Conservation (phyloP, 2,797 vertebrate species). For the Scolopax rusticola region DNA sequence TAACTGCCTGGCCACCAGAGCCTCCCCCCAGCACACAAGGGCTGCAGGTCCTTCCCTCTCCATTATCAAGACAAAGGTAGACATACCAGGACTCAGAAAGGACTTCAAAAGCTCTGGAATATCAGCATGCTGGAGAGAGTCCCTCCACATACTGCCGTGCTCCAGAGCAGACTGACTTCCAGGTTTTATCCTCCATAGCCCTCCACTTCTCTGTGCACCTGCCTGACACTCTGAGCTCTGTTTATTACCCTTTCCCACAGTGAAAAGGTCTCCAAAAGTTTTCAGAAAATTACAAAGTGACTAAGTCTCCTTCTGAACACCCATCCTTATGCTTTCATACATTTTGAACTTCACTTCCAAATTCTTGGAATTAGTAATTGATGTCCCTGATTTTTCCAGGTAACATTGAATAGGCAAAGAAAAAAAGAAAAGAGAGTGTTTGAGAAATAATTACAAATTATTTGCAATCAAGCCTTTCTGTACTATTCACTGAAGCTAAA, state of each 20-base stretch:
- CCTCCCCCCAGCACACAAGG: background rate
- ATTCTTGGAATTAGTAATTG: background rate
- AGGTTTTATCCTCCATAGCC: background rate
- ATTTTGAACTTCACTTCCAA: slow-evolving; percentile 32
- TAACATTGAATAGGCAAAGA: background rate
- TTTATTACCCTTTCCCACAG: slow-evolving; percentile 20
- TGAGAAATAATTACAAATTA: slow-evolving; percentile 3
- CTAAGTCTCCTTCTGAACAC: slow-evolving; percentile 17
- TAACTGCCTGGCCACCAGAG: background rate
- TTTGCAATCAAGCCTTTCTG: background rate
- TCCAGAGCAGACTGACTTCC: background rate
- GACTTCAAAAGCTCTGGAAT: background rate
- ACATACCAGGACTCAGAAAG: background rate
- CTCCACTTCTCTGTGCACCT: background rate
- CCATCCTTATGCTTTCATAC: background rate
- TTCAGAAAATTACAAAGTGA: slow-evolving; percentile 39
- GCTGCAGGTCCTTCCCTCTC: background rate
- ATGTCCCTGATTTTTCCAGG: background rate
- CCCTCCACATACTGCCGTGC: background rate
- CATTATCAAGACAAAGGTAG: background rate
- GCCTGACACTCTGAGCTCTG: background rate
- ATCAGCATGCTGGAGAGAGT: background rate
- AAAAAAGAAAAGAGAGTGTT: background rate
- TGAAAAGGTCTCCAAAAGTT: background rate
- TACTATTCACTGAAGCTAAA: background rate